Base-by-base conservation (phyloP, 2,113 vertebrate genomes). In the Python bivittatus region DNA sequence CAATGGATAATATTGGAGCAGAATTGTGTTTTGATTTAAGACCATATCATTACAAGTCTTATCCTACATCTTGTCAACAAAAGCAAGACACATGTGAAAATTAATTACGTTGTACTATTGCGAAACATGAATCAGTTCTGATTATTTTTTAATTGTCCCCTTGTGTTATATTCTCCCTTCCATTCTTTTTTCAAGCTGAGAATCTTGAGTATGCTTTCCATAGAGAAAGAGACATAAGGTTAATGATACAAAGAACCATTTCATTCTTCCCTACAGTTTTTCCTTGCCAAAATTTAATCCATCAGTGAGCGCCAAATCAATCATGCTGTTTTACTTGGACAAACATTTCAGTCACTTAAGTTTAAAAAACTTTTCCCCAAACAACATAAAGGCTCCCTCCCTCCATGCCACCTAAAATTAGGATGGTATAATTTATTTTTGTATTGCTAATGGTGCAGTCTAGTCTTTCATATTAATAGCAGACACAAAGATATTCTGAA, bases 11-110 rank as follows among this genome's bases (percentile, higher is more conserved):
- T 91, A 94, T 86, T 85, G 96, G 97, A 97, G 95, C 89, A 52
- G 93, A 94, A 95, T 96, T 96, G 94, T 96, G 96, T 96, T 96
- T 96, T 96, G 96, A 96, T 96, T 96, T 96, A 68, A 91, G 96
- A 94, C 95, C 95, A 96, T 95, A 95, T 97, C 95, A 95, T 95
- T 97, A 93, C 94, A 95, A 96, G 92, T 91, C 94, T 94, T 79
- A 86, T 94, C 94, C 96, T 96, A 96, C 93, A 95, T 96, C 96
- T 95, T 93, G 95, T 96, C 96, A 96, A 97, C 94, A 96, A 79
- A 96, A 96, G 94, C 91, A 85, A 93, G 95, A 94, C 95, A 93
- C 95, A 96, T 93, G 88, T 95, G 95, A 95, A 93, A 96, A 96
- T 96, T 96, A 97, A 97, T 97, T 96, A 95, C 94, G 96, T 94